Evolutionary conservation across 2,888 invertebrate genomes (phyloP).

Genomic region (Dryococelus australis): DNA sequence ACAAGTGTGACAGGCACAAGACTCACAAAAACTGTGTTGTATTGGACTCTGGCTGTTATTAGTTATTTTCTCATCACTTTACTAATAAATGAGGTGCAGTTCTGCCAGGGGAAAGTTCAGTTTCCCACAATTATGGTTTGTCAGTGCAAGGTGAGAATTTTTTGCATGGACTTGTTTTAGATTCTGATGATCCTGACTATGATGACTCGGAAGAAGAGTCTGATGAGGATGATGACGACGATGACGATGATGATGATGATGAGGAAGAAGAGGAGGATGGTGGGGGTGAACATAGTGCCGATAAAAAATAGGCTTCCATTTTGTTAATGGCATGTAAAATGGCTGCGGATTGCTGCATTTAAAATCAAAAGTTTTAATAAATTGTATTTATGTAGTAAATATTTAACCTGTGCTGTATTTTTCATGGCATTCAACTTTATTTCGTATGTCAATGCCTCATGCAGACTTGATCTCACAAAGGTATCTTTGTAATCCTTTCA

Average conservation of each 20-base stretch:
- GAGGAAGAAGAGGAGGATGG: conserved; percentile 46
- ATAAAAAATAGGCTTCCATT: neutral
- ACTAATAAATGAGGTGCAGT: too few species aligned
- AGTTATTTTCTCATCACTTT: too few species aligned
- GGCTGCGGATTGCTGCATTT: neutral
- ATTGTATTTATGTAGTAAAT: neutral
- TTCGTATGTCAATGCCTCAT: too few species aligned
- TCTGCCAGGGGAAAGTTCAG: too few species aligned
- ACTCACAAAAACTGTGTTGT: too few species aligned
- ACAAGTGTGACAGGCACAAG: too few species aligned
- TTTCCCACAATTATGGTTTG: too few species aligned
- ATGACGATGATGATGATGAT: too few species aligned
- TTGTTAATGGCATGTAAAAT: neutral
- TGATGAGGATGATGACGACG: conserved; percentile 48
- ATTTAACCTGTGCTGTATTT: neutral
- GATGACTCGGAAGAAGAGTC: conserved; percentile 44
- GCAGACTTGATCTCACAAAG: too few species aligned
- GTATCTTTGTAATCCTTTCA: too few species aligned
- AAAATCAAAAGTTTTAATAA: neutral
- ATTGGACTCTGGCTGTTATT: too few species aligned
- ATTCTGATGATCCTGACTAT: conserved; percentile 48
- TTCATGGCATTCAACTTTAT: too few species aligned
- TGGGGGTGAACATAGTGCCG: neutral
- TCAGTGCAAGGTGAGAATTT: neutral
- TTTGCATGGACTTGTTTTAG: conserved; percentile 34